Evolutionary conservation across 2,797 vertebrate genomes (phyloP), one percentile per base, ranked within the genome.

Genomic region (Oryzias sinensis): DNA sequence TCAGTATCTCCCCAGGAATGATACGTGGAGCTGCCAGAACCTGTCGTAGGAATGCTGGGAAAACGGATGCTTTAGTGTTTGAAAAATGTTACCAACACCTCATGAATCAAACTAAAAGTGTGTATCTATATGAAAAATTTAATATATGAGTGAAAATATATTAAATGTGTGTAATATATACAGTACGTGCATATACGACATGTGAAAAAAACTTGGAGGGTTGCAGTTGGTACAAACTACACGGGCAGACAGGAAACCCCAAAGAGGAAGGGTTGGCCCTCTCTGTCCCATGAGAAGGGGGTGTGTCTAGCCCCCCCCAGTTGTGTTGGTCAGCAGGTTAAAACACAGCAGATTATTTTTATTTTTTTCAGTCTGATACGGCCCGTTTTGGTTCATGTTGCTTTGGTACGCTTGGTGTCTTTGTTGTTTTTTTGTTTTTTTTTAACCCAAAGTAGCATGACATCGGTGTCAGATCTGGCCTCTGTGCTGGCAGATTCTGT

Each of bases 131-230:
- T 87, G 67, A 87, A 84, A 37, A 90, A 88, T 90, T 90, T 92
- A 92, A 93, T 93, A 91, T 93, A 92, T 92, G 69, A 79, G 76
- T 84, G 88, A 89, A 88, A 90, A 72, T 90, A 90, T 89, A 90
- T 87, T 87, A 89, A 90, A 88, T 89, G 82, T 91, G 86, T 91
- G 87, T 93, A 90, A 91, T 93, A 90, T 91, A 91, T 89, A 88
- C 77, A 82, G 72, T 87, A 85, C 76, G 74, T 90, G 80, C 86
- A 87, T 84, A 83, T 81, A 80, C 74, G 72, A 76, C 82, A 77
- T 82, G 87, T 85, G 78, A 84, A 84, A 80, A 69, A 50, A 25
- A 79, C 75, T 79, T 60, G 25, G 71, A 81, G 74, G 70, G 81
- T 76, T 17, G 14, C 67, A 61, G 75, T 80, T 72, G 77, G 76